phyloP scores from a whole-genome alignment of 1,140 invertebrate genomes.

The Alviniconcha marisindica region DNA sequence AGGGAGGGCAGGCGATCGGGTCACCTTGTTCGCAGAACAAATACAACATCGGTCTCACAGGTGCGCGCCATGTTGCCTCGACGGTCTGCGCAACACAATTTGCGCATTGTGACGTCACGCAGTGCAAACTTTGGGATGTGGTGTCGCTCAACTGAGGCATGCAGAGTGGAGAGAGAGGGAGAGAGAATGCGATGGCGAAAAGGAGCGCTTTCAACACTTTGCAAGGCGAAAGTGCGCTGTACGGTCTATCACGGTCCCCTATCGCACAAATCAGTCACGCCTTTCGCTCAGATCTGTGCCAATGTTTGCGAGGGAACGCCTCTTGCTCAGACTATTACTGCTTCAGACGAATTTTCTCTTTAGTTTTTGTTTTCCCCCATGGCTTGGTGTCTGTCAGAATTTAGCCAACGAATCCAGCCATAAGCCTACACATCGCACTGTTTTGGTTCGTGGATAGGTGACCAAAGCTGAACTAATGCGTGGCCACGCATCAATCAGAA shows the following conservation, averaged over 20 bases:
- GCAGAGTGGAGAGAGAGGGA: not conserved
- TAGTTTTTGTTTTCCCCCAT: too few relatives aligned
- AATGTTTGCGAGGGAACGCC: not conserved
- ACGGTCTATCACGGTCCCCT: not conserved
- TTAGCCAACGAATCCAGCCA: too few relatives aligned
- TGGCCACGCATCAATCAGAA: too few relatives aligned
- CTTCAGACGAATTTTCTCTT: too few relatives aligned
- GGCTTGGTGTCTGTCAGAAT: too few relatives aligned
- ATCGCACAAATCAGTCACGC: not conserved
- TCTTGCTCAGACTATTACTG: not conserved
- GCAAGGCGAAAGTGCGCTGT: not conserved
- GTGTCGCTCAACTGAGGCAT: constrained; percentile 39
- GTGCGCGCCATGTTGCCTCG: constrained; percentile 41
- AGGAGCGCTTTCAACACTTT: not conserved
- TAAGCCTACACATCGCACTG: too few relatives aligned
- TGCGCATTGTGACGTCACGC: constrained; percentile 43
- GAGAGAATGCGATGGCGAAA: not conserved
- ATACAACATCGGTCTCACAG: constrained; percentile 39
- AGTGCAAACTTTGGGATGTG: constrained; percentile 31
- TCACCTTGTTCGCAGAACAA: constrained; percentile 40
- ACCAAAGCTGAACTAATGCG: too few relatives aligned
- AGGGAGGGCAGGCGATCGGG: constrained; percentile 29
- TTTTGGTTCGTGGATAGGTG: too few relatives aligned
- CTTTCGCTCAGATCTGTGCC: not conserved
- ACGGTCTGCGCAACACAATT: constrained; percentile 42